Evolutionary conservation across 2,888 invertebrate species (phyloP), one percentile per base, ranked within the genome.

Genomic region (Neoscelio sp.): DNA sequence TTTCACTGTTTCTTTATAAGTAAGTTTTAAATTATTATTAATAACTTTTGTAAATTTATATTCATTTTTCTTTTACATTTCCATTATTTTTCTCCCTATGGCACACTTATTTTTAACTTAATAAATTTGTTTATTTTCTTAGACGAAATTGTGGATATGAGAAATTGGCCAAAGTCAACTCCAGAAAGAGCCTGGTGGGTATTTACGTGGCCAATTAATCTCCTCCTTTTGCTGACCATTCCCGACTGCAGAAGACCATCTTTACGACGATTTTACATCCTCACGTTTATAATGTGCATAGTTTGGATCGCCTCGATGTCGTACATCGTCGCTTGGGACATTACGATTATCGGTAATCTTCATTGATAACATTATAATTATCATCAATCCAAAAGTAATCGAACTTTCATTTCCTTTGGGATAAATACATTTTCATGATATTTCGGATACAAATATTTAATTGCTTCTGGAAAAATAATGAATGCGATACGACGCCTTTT

Each of bases 261-360:
- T 12, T 91, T 95, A 15, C 87, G 71, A 68, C 82, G 85, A 2
- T 89, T 86, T 83, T 95, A 93, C 84, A 92, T 94, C 0, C 80
- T 95, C 0, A 96, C 96, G 0, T 96, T 97, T 87, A 68, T 93
- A 5, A 94, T 96, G 94, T 96, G 96, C 86, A 93, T 96, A 65
- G 91, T 94, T 0, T 97, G 97, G 96, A 96, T 97, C 78, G 96
- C 95, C 0, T 90, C 92, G 0, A 93, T 95, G 3, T 96, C 97
- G 0, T 97, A 97, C 87, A 80, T 96, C n/a, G 95, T 95, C 42
- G 95, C 96, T 15, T 97, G 97, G 96, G 93, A 96, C 86, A 96
- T 97, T 62, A 95, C 96, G 62, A 92, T 94, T 40, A 92, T 96
- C 71, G 97, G 96, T 96, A 91, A 56, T 6, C 26, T 35, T 35